A percentile compares a stretch with the other conserved stretches of the same genome.
phyloP scores from a whole-genome alignment of 2,113 vertebrate species.

The Nicator chloris region DNA sequence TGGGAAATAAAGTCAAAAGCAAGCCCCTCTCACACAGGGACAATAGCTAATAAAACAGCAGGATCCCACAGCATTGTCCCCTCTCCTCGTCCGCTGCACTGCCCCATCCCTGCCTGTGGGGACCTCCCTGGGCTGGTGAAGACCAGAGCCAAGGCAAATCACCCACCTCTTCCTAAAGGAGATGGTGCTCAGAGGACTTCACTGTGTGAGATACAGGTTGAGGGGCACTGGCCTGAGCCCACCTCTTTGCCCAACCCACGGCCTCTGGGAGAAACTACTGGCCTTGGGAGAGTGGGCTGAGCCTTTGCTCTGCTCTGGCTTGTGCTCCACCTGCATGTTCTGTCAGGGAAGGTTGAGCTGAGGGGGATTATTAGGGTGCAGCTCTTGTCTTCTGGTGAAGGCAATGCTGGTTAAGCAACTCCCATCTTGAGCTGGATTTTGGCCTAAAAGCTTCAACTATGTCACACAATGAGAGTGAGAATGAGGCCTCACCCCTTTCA shows the following conservation, averaged over 20 bases:
- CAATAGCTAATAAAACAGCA: background rate
- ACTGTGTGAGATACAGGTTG: background rate
- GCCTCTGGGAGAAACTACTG: background rate
- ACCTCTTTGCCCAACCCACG: background rate
- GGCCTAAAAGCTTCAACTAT: background rate
- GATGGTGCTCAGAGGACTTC: background rate
- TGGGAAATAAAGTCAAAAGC: background rate
- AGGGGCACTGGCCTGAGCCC: background rate
- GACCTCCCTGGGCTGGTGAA: background rate
- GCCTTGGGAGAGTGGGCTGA: rapidly evolving
- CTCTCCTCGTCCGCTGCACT: background rate
- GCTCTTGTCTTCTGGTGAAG: background rate
- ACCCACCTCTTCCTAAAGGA: background rate
- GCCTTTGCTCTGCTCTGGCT: background rate
- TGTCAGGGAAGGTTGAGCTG: background rate
- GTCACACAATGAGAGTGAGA: background rate
- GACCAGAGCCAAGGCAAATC: background rate
- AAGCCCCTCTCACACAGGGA: rapidly evolving
- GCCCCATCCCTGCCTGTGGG: background rate
- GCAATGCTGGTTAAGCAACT: background rate
- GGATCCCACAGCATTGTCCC: rapidly evolving
- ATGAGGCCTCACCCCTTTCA: background rate
- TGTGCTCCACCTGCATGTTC: background rate
- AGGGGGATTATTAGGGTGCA: background rate
- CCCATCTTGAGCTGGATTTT: background rate